Evolutionary conservation across 2,888 invertebrate species (phyloP).

Genomic region (Anaspis maculata): DNA sequence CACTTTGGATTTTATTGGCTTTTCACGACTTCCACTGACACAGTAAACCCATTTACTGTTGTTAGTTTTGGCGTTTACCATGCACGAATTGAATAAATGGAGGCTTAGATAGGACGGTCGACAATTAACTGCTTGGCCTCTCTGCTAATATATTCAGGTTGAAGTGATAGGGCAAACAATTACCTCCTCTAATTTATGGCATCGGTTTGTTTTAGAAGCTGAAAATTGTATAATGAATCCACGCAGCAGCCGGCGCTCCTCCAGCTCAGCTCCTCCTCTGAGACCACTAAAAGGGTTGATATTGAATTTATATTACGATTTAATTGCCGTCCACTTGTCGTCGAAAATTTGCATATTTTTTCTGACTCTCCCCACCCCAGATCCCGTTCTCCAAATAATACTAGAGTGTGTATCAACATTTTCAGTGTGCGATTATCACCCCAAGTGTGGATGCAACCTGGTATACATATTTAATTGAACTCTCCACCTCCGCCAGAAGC

Average conservation of each 20-base stretch:
- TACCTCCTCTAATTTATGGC: slow-evolving; percentile 29
- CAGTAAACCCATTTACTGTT: slow-evolving; percentile 13
- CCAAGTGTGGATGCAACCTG: too few relatives aligned
- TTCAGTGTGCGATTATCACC: too few relatives aligned
- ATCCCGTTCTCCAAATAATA: too few relatives aligned
- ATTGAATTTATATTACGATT: slow-evolving; percentile 29
- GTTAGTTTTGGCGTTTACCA: slow-evolving; percentile 16
- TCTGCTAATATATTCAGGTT: slow-evolving; percentile 31
- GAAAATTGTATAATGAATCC: slow-evolving; percentile 30
- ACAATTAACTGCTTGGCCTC: slow-evolving; percentile 26
- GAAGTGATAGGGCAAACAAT: slow-evolving; percentile 32
- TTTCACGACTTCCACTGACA: slow-evolving; percentile 10
- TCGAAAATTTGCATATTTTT: too few relatives aligned
- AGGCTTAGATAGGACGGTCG: slow-evolving; percentile 18
- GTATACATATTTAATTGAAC: too few relatives aligned
- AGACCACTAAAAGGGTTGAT: slow-evolving; percentile 31
- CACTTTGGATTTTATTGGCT: slow-evolving; percentile 2
- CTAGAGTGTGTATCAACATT: too few relatives aligned
- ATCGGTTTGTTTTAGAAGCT: slow-evolving; percentile 27
- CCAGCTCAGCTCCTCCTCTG: too few relatives aligned
- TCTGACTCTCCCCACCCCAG: too few relatives aligned
- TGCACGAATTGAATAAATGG: slow-evolving; percentile 19
- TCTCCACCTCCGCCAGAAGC: too few relatives aligned
- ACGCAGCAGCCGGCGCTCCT: slow-evolving; percentile 21
- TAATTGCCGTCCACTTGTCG: too few relatives aligned